Conservation (phyloP, 2,888 invertebrate genomes). For the Agrotis segetum region DNA sequence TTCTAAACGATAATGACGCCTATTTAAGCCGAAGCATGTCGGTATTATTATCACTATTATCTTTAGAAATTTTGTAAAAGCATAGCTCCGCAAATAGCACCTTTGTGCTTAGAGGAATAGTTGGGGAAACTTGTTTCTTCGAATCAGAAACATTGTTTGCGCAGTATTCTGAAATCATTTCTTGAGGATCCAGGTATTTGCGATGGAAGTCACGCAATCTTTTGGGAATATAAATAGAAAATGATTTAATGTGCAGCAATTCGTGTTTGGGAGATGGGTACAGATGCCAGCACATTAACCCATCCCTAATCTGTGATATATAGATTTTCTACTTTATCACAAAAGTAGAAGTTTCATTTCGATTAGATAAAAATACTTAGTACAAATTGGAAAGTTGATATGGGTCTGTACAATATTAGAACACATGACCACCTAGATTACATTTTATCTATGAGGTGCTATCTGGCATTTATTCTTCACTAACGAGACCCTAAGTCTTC, state of each 20-base stretch:
- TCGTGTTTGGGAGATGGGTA: neutral
- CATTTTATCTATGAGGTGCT: no score
- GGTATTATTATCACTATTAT: conserved; percentile 36
- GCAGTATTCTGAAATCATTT: conserved; percentile 58
- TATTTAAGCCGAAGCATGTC: conserved; percentile 14
- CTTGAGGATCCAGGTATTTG: conserved; percentile 37
- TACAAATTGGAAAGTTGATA: no score
- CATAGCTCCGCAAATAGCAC: conserved; percentile 56
- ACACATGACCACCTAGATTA: neutral
- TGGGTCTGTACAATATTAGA: neutral
- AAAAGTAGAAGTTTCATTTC: no score
- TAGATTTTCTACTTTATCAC: no score
- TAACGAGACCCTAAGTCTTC: no score
- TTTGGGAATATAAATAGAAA: conserved; percentile 18
- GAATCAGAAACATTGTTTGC: conserved; percentile 61
- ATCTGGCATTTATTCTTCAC: neutral
- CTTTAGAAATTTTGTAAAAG: conserved; percentile 53
- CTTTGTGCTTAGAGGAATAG: conserved; percentile 66
- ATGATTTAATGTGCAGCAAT: conserved; percentile 4
- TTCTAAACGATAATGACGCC: conserved; percentile 30
- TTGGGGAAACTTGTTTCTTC: conserved; percentile 63
- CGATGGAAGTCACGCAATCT: conserved; percentile 29
- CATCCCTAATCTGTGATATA: no score
- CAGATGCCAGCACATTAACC: no score
- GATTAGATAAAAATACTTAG: no score